Evolutionary conservation across 2,797 vertebrate species (phyloP).

Genomic region (Pantherophis vulpinus): DNA sequence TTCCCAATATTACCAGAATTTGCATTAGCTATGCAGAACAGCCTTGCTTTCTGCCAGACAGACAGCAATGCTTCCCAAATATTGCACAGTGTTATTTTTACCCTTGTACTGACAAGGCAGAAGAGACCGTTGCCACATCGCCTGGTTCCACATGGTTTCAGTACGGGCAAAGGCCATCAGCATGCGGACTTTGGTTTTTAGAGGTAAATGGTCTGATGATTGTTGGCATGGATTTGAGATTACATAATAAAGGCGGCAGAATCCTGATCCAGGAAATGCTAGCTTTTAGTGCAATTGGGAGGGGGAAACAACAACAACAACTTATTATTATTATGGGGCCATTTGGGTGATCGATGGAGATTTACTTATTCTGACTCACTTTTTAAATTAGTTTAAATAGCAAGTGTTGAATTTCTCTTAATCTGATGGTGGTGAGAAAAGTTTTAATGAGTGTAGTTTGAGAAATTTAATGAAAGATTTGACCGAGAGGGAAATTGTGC

Average conservation of each 20-base stretch:
- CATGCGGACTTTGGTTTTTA: constrained; percentile 43
- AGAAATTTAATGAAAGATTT: background rate
- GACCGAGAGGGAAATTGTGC: background rate
- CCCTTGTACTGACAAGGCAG: background rate
- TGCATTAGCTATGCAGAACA: background rate
- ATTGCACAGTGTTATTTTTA: background rate
- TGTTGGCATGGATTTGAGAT: constrained; percentile 2
- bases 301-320: background rate
- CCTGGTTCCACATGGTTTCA: constrained; percentile 20
- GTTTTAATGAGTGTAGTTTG: background rate
- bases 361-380: background rate
- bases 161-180: constrained; percentile 46
- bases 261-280: background rate
- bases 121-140: constrained; percentile 21
- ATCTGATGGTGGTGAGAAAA: background rate
- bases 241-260: constrained; percentile 13
- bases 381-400: background rate
- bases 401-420: background rate
- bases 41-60: constrained; percentile 1
- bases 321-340: too few relatives aligned
- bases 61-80: background rate
- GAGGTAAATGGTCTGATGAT: constrained; percentile 13
- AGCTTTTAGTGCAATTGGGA: background rate
- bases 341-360: background rate
- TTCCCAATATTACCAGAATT: background rate